phyloP scores from a whole-genome alignment of 1,140 invertebrate species.

The Pomacea maculata region DNA sequence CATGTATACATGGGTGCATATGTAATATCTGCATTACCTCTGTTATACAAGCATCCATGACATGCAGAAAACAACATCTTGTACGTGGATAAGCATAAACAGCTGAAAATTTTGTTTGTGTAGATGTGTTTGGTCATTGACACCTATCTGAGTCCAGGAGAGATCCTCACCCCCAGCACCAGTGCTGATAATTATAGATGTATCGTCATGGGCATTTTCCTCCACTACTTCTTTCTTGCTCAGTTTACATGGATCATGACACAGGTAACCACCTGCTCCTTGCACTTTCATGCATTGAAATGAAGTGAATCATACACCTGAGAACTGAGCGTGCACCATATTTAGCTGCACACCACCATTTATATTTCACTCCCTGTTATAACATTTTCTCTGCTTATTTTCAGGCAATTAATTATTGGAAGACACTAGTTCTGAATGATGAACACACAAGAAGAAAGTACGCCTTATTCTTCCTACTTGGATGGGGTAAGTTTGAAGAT shows the following conservation, averaged over 20 bases:
- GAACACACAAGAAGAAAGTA: constrained; percentile 63
- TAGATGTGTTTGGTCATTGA: constrained; percentile 58
- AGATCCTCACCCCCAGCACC: constrained; percentile 46
- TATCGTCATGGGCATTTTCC: constrained; percentile 75
- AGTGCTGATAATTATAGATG: constrained; percentile 61
- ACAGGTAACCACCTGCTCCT: constrained; percentile 39
- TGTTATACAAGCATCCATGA: too few species aligned
- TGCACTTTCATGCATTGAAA: not conserved
- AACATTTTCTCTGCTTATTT: constrained; percentile 9
- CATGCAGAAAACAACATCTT: too few species aligned
- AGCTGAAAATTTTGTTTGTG: too few species aligned
- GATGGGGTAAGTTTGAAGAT: constrained; percentile 57
- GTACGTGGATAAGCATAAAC: too few species aligned
- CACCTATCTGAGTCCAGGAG: constrained; percentile 54
- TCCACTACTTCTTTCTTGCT: constrained; percentile 92
- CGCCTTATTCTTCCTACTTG: constrained; percentile 56
- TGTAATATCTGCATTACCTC: too few species aligned
- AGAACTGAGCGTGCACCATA: too few species aligned
- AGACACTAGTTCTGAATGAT: constrained; percentile 62
- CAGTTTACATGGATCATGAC: constrained; percentile 93
- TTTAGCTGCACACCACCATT: too few species aligned
- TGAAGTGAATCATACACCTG: too few species aligned
- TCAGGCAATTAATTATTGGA: constrained; percentile 61
- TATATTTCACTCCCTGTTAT: too few species aligned
- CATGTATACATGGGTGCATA: too few species aligned